A percentile compares a stretch with the other conserved stretches of the same genome.
These are phyloP conservation scores for Puffinus mauretanicus DNA, from an alignment of 2,113 vertebrate genomes.

Conservation along the genomic window DNA sequence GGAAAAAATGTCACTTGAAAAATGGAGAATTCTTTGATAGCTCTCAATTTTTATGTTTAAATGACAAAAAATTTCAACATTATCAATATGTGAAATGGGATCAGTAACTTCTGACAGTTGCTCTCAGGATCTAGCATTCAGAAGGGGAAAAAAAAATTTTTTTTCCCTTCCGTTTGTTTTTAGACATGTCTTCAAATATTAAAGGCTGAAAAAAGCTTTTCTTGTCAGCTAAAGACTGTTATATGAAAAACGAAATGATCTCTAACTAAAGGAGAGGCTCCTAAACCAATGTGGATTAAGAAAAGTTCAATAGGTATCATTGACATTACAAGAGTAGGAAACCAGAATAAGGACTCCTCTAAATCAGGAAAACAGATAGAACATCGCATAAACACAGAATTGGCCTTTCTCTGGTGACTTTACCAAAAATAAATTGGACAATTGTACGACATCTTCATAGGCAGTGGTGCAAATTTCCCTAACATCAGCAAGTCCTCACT, in stretches of 20 bases:
- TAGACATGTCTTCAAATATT: not conserved
- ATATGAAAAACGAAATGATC: not conserved
- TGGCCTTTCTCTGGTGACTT: not conserved
- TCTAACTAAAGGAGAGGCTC: not conserved
- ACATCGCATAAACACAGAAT: not conserved
- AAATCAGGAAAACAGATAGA: not conserved
- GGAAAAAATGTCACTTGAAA: not conserved
- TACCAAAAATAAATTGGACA: constrained; percentile 45
- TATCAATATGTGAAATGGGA: not conserved
- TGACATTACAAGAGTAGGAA: not conserved
- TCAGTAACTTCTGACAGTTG: not conserved
- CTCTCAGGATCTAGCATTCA: not conserved
- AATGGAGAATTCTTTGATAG: not conserved
- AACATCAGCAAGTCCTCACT: constrained; percentile 58
- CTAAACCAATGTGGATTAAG: not conserved
- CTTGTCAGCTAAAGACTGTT: not conserved
- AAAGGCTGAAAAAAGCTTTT: not conserved
- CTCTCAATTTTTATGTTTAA: not conserved
- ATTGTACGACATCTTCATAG: not conserved
- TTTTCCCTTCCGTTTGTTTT: not conserved
- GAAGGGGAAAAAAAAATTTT: not conserved
- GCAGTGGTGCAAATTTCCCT: constrained; percentile 37
- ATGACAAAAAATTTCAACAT: not conserved
- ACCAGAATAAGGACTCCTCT: not conserved
- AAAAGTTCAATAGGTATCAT: not conserved